Evolutionary conservation across 2,113 vertebrate genomes (phyloP).

Genomic region (Platysteira castanea): DNA sequence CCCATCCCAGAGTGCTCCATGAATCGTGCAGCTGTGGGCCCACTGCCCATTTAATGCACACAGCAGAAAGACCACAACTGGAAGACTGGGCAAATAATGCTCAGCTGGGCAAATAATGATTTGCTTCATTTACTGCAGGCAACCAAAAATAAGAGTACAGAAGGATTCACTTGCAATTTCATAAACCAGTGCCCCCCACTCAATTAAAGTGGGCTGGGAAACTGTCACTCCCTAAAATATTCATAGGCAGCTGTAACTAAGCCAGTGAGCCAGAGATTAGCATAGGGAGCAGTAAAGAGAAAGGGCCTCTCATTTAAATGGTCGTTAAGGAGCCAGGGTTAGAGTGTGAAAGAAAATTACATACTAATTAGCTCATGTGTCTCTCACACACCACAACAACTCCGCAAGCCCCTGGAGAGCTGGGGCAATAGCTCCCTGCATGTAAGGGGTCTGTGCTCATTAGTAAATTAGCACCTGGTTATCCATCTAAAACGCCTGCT

Average conservation of each 20-base stretch:
- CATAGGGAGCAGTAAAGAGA: conserved; percentile 50
- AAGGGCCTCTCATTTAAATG: conserved; percentile 58
- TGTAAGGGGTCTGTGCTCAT: conserved; percentile 33
- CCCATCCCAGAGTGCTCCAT: background rate
- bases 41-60: background rate
- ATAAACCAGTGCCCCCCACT: background rate
- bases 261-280: conserved; percentile 24
- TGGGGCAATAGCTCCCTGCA: conserved; percentile 24
- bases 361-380: conserved; percentile 59
- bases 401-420: background rate
- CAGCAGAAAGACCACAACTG: background rate
- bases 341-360: conserved; percentile 55
- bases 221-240: conserved; percentile 47
- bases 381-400: conserved; percentile 24
- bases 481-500: conserved; percentile 7
- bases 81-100: no score
- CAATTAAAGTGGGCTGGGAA: conserved; percentile 39
- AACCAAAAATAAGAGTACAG: background rate
- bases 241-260: conserved; percentile 42
- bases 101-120: background rate
- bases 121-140: background rate
- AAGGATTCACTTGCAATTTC: background rate
- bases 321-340: conserved; percentile 49
- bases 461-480: conserved; percentile 47
- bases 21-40: background rate